Evolutionary conservation across 2,797 vertebrate genomes (phyloP).

Genomic region (Coccyzus lansbergi): DNA sequence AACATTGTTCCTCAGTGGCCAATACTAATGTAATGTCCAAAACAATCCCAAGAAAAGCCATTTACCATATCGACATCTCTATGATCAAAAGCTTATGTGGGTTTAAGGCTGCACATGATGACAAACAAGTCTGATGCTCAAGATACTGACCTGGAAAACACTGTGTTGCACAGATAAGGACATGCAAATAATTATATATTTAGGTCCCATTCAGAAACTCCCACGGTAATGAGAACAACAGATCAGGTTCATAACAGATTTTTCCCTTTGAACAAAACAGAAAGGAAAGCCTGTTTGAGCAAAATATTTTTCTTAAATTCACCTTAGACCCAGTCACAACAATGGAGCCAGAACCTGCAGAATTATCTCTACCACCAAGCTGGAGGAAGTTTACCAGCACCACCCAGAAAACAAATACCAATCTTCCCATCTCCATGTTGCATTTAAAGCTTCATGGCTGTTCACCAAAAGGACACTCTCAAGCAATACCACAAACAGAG

Average conservation of each 20-base stretch:
- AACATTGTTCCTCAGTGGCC: neutral
- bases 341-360: constrained; percentile 18
- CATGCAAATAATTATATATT: neutral
- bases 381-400: constrained; percentile 67
- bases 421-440: neutral
- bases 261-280: constrained; percentile 15
- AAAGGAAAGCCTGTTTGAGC: neutral
- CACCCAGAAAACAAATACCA: constrained; percentile 49
- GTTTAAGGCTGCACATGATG: neutral
- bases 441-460: neutral
- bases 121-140: neutral
- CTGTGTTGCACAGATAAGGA: constrained; percentile 1
- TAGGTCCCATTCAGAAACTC: neutral
- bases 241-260: neutral
- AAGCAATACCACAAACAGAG: neutral
- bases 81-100: neutral
- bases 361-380: constrained; percentile 43
- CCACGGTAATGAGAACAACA: constrained; percentile 17
- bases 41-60: neutral
- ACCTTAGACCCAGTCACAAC: constrained; percentile 29
- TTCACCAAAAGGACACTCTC: neutral
- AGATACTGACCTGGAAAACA: neutral
- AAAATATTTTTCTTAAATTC: constrained; percentile 47
- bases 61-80: neutral
- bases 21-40: neutral